Conservation (phyloP, 2,113 vertebrate genomes). For the Sander lucioperca region DNA sequence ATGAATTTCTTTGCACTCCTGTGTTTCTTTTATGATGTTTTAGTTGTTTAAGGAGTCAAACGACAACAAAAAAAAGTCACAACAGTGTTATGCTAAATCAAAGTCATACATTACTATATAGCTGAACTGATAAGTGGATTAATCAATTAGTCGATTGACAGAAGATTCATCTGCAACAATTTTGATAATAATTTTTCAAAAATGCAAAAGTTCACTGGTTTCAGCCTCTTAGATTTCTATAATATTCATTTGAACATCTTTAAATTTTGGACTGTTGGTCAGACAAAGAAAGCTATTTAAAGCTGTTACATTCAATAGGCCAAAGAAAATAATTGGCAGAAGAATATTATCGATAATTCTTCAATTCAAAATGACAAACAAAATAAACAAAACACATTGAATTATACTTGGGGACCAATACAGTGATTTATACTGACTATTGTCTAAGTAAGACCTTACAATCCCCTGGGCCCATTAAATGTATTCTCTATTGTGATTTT, state of each 20-base stretch:
- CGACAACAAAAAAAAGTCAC: background rate
- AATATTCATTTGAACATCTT: background rate
- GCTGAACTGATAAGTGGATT: background rate
- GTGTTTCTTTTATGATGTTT: background rate
- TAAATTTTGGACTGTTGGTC: background rate
- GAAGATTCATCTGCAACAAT: background rate
- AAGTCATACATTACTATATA: background rate
- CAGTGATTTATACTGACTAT: background rate
- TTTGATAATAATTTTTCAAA: background rate
- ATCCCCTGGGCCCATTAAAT: background rate
- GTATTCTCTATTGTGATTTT: constrained; percentile 1
- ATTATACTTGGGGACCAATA: background rate
- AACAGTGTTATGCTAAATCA: background rate
- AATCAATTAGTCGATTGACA: background rate
- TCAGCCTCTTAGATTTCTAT: background rate
- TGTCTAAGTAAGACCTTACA: background rate
- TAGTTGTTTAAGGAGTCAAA: background rate
- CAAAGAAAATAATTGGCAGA: constrained; percentile 1
- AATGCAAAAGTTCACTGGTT: background rate
- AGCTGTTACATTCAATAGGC: background rate
- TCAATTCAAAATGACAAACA: background rate
- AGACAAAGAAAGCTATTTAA: background rate
- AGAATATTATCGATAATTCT: background rate
- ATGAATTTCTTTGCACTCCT: background rate
- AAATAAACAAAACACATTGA: background rate